Conservation (phyloP, 92 coral and sea anemone genomes). For the Epizoanthus ramosus region DNA sequence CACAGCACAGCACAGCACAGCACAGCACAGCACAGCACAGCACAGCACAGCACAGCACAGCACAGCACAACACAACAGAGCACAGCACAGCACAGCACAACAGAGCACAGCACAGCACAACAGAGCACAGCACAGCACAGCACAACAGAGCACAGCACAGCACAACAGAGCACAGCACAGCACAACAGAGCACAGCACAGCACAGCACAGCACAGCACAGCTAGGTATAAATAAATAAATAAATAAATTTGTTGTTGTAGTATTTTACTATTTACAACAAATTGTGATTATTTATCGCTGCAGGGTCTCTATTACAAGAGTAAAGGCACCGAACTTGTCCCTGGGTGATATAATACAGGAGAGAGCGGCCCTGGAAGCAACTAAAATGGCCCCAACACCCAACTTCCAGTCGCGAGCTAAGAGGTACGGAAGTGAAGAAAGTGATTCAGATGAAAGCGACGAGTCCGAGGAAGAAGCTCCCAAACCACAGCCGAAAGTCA, state of each 20-base stretch:
- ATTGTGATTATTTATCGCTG: neutral
- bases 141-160: no score
- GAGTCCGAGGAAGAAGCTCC: slow-evolving; percentile 18
- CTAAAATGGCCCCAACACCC: slow-evolving; percentile 10
- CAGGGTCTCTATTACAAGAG: slow-evolving; percentile 38
- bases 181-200: no score
- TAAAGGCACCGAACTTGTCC: slow-evolving; percentile 37
- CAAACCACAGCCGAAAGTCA: slow-evolving; percentile 21
- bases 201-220: no score
- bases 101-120: no score
- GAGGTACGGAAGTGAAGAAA: neutral
- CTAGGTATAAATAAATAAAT: no score
- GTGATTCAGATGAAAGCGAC: neutral
- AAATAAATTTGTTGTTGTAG: neutral
- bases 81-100: no score
- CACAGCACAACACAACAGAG: no score
- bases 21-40: no score
- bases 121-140: no score
- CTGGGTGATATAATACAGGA: slow-evolving; percentile 42
- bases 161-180: no score
- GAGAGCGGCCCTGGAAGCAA: slow-evolving; percentile 31
- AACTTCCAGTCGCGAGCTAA: neutral
- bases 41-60: no score
- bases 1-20: no score
- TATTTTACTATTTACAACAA: neutral